Percentiles rank a stretch among this genome's conserved stretches.
These are phyloP conservation scores for Nothoprocta perdicaria DNA, from an alignment of 2,113 vertebrate genomes.

Conservation along the genomic window DNA sequence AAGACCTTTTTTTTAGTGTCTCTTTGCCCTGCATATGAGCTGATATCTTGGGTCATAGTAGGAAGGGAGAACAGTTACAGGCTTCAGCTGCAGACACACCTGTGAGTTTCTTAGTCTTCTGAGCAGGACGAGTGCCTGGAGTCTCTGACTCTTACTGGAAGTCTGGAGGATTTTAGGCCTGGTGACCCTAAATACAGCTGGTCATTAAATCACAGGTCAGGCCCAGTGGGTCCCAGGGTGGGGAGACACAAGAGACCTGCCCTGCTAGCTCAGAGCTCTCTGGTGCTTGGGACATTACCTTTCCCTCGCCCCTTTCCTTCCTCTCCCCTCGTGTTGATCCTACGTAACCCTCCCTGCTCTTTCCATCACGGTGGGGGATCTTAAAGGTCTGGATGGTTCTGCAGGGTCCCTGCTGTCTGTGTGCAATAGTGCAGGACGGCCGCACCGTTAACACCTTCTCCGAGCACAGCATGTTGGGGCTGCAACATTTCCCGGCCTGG, in stretches of 20 bases:
- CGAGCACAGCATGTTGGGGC: constrained; percentile 50
- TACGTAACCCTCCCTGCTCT: constrained; percentile 27
- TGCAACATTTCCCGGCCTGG: constrained; percentile 35
- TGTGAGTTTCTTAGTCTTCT: background rate
- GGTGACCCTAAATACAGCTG: background rate
- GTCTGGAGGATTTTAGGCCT: background rate
- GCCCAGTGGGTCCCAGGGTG: background rate
- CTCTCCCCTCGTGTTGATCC: constrained; percentile 50
- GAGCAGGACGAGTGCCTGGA: background rate
- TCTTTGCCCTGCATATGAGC: background rate
- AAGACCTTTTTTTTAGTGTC: background rate
- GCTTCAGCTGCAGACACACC: background rate
- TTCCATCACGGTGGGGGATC: constrained; percentile 44
- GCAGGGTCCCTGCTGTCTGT: constrained; percentile 50
- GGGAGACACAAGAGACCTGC: background rate
- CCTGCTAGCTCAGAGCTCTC: constrained; percentile 16
- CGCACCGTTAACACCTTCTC: constrained; percentile 67
- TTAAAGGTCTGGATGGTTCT: constrained; percentile 54
- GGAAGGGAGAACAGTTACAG: background rate
- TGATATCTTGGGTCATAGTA: background rate
- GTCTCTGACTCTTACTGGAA: background rate
- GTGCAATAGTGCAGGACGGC: constrained; percentile 44
- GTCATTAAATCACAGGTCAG: background rate
- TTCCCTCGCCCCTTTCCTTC: constrained; percentile 39
- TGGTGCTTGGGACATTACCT: background rate